Base-by-base conservation (phyloP, 2,888 invertebrate species). In the Leucania comma region DNA sequence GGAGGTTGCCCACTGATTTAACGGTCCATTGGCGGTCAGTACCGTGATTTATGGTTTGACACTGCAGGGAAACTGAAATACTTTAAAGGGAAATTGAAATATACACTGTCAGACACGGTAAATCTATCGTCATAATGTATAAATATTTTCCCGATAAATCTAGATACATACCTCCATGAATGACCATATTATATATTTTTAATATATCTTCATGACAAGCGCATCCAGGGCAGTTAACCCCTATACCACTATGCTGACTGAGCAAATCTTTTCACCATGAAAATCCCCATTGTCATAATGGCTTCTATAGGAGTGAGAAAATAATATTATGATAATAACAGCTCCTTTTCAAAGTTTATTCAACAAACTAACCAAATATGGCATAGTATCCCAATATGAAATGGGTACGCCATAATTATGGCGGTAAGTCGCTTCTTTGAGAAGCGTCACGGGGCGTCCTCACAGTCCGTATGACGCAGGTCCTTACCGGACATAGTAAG, bases 231-330 rank as follows among this genome's bases (percentile, higher is more conserved):
- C 3, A 50, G 73, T 50, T 29, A 42, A 42, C 53, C 20, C 32
- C n/a, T n/a, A 14, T 22, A 32, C 32, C 75, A 54, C 35, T 75
- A 48, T 48, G 53, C n/a, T 71, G 66, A 75, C 71, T 48, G n/a
- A 20, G 66, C 35, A 54, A 67, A 38, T 56, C 38, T 50, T 66
- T 75, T 67, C 24, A 57, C 68, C 54, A 57, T 50, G 9, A 72
- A 38, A 71, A 24, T 65, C 38, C 12, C 38, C 29, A 46, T 66
- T 54, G 17, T 65, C 20, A 46, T 42, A 17, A 58, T 20, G 17
- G 46, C 8, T 24, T 17, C 10, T 20, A 8, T 48, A 1, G 64
- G 12, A n/a, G 24, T 2, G n/a, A 24, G 35, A 63, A 42, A 17
- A 63, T 51, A 74, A 63, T 26, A 35, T 20, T 46, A 20, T 26